Evolutionary conservation across 1,140 invertebrate species (phyloP).

Genomic region (Brachionus rubens): DNA sequence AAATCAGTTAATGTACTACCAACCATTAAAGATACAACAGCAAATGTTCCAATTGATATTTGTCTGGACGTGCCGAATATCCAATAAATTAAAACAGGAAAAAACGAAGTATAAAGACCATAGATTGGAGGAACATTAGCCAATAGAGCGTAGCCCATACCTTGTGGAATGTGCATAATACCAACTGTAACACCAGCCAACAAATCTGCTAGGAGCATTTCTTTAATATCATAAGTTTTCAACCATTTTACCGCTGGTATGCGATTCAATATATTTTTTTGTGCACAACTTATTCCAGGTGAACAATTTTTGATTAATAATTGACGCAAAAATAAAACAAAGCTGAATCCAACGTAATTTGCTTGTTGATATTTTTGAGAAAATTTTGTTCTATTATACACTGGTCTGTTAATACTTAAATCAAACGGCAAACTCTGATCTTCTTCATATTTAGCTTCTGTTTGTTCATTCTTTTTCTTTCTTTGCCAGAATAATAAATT

Average conservation of each 20-base stretch:
- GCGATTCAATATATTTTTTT: constrained; percentile 47
- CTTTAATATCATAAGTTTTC: constrained; percentile 57
- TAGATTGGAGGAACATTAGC: constrained; percentile 79
- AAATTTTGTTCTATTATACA: constrained; percentile 1
- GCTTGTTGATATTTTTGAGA: neutral
- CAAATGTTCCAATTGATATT: constrained; percentile 87
- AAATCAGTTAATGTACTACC: neutral
- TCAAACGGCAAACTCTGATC: neutral
- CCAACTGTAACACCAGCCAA: constrained; percentile 62
- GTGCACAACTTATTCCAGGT: neutral
- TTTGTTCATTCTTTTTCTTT: neutral
- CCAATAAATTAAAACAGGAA: constrained; percentile 82
- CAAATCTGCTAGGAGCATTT: constrained; percentile 56
- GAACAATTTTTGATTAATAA: neutral
- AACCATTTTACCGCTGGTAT: constrained; percentile 55
- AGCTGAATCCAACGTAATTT: neutral
- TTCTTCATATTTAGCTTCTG: neutral
- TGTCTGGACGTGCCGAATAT: constrained; percentile 86
- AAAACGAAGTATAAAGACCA: constrained; percentile 90
- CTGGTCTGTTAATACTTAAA: neutral
- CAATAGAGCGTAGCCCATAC: constrained; percentile 81
- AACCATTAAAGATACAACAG: constrained; percentile 78
- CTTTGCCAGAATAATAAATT: neutral
- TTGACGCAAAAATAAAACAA: neutral
- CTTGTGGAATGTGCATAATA: constrained; percentile 62